Conservation (phyloP, 92 coral and sea anemone species). For the Parazoanthus atlanticus region DNA sequence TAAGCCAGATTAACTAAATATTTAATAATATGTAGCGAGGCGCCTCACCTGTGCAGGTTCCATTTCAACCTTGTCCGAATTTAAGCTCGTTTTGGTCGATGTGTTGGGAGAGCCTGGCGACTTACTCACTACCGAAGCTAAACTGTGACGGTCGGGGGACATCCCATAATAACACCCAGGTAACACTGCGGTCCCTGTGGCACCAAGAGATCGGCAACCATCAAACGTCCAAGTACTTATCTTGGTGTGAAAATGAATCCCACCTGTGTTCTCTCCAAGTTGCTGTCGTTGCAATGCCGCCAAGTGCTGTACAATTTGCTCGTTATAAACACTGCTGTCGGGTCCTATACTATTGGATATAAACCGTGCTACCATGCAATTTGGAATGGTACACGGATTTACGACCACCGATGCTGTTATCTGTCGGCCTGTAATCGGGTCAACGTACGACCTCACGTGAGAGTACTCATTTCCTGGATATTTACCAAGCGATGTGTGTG, state of each 20-base stretch:
- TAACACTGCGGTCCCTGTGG: not conserved
- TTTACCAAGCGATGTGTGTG: not conserved
- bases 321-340: not conserved
- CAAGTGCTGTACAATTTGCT: not conserved
- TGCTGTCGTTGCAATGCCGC: not conserved
- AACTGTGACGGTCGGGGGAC: not conserved
- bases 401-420: not conserved
- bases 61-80: not conserved
- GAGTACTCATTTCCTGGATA: not conserved
- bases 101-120: not conserved
- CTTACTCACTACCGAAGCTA: not conserved
- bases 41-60: not conserved
- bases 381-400: not conserved
- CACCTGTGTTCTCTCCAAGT: not conserved
- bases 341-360: not conserved
- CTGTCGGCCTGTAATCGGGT: not conserved
- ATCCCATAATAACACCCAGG: not conserved
- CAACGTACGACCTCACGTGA: not conserved
- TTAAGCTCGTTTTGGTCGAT: not conserved
- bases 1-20: no score
- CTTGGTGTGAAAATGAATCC: slow-evolving; percentile 1
- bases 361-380: not conserved
- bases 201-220: not conserved
- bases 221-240: not conserved
- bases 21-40: not conserved